Evolutionary conservation across 92 coral and sea anemone genomes (phyloP).

Genomic region (Blastomussa wellsi): DNA sequence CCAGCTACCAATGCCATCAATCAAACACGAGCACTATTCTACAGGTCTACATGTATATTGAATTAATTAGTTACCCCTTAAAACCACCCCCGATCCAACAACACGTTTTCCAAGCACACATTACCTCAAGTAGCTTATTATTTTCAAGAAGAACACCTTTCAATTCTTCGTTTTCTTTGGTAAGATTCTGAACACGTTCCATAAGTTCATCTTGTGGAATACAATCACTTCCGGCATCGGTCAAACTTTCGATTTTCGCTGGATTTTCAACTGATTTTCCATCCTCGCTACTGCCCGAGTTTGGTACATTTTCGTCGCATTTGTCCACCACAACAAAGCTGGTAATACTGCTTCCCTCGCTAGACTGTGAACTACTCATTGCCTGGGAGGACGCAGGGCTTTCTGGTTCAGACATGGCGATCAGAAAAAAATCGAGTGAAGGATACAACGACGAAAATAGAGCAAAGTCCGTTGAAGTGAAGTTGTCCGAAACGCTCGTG

Average conservation of each 20-base stretch:
- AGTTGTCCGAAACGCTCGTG: neutral
- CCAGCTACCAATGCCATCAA: neutral
- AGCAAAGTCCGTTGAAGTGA: neutral
- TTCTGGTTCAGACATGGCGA: neutral
- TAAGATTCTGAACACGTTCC: conserved; percentile 39
- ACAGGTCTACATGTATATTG: neutral
- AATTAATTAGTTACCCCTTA: neutral
- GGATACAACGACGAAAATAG: too few relatives aligned
- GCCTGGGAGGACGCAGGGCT: conserved; percentile 7
- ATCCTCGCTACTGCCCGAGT: neutral
- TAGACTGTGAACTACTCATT: conserved; percentile 32
- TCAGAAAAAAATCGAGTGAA: neutral
- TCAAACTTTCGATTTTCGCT: neutral
- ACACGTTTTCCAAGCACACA: neutral
- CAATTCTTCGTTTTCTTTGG: conserved; percentile 72
- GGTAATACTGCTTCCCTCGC: conserved; percentile 6
- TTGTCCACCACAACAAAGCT: conserved; percentile 23
- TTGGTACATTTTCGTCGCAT: neutral
- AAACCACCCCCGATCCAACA: neutral
- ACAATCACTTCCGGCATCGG: conserved; percentile 24
- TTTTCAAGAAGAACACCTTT: conserved; percentile 61
- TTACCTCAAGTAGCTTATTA: conserved; percentile 68
- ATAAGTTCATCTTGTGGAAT: conserved; percentile 27
- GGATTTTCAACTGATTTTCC: neutral
- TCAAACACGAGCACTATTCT: neutral